Base-by-base conservation (phyloP, 2,113 vertebrate species). In the Eupsittula cactorum region DNA sequence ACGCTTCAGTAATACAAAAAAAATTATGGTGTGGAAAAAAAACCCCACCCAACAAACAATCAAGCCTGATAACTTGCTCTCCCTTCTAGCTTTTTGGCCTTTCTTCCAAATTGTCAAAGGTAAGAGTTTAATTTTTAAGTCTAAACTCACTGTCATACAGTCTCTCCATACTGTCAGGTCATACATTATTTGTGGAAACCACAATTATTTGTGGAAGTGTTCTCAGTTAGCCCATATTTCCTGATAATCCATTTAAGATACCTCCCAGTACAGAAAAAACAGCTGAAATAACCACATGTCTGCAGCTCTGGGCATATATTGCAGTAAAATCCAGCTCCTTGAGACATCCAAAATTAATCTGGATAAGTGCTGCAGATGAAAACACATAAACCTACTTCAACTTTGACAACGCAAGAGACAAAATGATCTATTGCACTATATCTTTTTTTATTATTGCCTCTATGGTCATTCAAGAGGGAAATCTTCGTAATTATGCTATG, bases 31-130 rank as follows among this genome's bases (percentile, higher is more conserved):
- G 3, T 27, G 29, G 20, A 52, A 42, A 25, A 50, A 39, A 33
- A 35, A 6, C 0, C 0, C 2, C 12, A 59, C n/a, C 9, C 33
- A 23, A n/a, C 21, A 21, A n/a, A n/a, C 13, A 59, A 15, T 16
- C 11, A 86, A 78, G 24, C 8, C 18, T 41, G 49, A 71, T 4
- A 2, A 19, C 41, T 76, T 75, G 39, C 15, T 64, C 70, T 73
- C 12, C 65, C 67, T 60, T 47, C 41, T 47, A 59, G 9, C 16
- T 46, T 35, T 60, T 47, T 62, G 37, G 27, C 67, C 31, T 85
- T 82, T 50, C 39, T 73, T 82, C 64, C 67, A 62, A 92, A 42
- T 70, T 76, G 53, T 44, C 11, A 42, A 46, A 74, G 18, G 25
- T 18, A 41, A 27, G 31, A 67, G 9, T 39, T 86, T 37, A 20